Evolutionary conservation across 2,797 vertebrate species (phyloP), one percentile per base, ranked within the genome.

Genomic region (Tympanoctomys barrerae): DNA sequence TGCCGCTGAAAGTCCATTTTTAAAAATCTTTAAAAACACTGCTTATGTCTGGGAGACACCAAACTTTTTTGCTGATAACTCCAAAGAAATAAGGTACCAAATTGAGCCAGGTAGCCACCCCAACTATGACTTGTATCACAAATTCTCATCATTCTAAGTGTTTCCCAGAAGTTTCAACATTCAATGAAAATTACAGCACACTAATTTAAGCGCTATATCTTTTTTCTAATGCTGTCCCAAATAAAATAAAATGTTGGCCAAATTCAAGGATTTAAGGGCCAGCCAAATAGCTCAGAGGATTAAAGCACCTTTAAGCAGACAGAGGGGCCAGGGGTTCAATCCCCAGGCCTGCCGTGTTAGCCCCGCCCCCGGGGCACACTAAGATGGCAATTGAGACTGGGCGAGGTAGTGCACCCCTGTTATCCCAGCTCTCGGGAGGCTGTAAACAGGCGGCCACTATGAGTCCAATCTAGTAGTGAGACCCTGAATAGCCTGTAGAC

Each of bases 161-260:
- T 70, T 92, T 88, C 77, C 83, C 80, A 79, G 54, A 73, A 66
- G n/a, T 80, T 75, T 68, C 52, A 87, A n/a, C 57, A 75, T 80
- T 61, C 91, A 91, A 42, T 80, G 81, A 88, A 89, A 95, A 83
- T 75, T 75, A 83, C 3, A 87, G 31, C 71, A 90, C 13, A 22
- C 21, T 85, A 57, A 94, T 68, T 39, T 68, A 83, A 59, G 52
- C 46, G 31, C 33, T 90, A 42, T 16, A 62, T 64, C n/a, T 95
- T 46, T 84, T 90, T 91, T 78, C 59, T 36, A 68, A 71, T 82
- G 49, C 42, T 70, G 52, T 54, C 84, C 49, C 70, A 93, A 85
- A 62, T 82, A 84, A 92, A n/a, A 28, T 79, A 70, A 85, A 86
- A 89, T 70, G 57, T 26, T 54, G 52, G 46, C 64, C 54, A 89